phyloP scores from a whole-genome alignment of 2,888 invertebrate species.

The Pseudococcus longispinus region DNA sequence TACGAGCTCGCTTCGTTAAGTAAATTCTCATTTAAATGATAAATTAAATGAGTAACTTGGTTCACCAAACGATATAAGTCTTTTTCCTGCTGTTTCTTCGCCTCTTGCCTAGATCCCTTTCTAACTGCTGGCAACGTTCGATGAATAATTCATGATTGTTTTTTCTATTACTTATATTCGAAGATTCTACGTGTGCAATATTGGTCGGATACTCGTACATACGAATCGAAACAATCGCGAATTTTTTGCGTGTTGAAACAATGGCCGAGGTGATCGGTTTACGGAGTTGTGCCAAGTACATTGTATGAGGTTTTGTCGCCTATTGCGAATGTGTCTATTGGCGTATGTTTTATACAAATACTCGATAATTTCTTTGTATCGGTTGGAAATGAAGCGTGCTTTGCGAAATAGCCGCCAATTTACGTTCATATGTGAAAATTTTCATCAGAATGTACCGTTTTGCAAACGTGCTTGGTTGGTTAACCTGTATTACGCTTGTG shows the following conservation, averaged over 20 bases:
- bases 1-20: slow-evolving; percentile 5
- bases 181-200: background rate
- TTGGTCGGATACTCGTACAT: background rate
- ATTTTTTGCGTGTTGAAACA: background rate
- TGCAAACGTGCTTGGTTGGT: background rate
- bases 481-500: background rate
- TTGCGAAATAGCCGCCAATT: background rate
- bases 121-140: background rate
- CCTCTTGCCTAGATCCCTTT: background rate
- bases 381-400: background rate
- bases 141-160: slow-evolving; percentile 9
- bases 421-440: background rate
- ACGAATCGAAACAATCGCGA: background rate
- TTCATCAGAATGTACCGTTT: too few relatives aligned
- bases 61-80: slow-evolving; percentile 7
- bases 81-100: background rate
- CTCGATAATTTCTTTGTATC: background rate
- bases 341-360: background rate
- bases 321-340: background rate
- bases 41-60: slow-evolving; percentile 22
- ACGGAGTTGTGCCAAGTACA: background rate
- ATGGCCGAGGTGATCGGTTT: background rate
- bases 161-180: background rate
- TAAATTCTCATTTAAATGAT: slow-evolving; percentile 24
- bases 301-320: background rate